Evolutionary conservation across 2,113 vertebrate species (phyloP), one percentile per base, ranked within the genome.

Genomic region (Halichoerus grypus): DNA sequence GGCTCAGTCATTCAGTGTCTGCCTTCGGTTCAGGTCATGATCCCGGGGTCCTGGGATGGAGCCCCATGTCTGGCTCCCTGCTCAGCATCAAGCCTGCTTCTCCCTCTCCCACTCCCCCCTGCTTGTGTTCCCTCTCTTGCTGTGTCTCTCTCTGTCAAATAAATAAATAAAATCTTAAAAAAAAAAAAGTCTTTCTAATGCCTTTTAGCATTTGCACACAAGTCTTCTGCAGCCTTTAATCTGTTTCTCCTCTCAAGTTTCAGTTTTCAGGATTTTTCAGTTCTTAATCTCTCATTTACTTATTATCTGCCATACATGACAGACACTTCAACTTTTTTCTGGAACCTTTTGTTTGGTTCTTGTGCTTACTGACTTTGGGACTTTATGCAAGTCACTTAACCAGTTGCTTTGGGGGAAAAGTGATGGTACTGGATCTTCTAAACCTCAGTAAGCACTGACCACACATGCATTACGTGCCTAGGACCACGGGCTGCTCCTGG

Each of bases 291-390:
- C 82, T 63, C 59, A 69, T 5, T 77, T 61, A 16, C 39, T 69
- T n/a, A 74, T 69, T n/a, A 74, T 24, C 77, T 49, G 39, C 42
- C 33, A 21, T 15, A 51, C 65, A 39, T 80, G 79, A 76, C 21
- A 91, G 71, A 39, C 15, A 53, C 26, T 53, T 80, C 8, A n/a
- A 67, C 36, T 63, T 71, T 72, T 84, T 63, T 26, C 94, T 87
- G 59, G 51, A 92, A 80, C 3, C 55, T 95, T 89, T 65, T n/a
- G 14, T 94, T 71, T 88, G 46, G 21, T 86, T 87, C 74, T 71
- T 36, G 26, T 15, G 10, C 31, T 91, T 77, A 84, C 72, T 87
- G 79, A 71, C 51, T 51, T 24, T 33, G 53, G 19, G 24, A 71
- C 33, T 71, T 39, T 10, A n/a, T 26, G 19, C 6, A 76, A 90